These are phyloP conservation scores for Pogona vitticeps DNA, from an alignment of 2,113 vertebrate species.

Conservation along the genomic window DNA sequence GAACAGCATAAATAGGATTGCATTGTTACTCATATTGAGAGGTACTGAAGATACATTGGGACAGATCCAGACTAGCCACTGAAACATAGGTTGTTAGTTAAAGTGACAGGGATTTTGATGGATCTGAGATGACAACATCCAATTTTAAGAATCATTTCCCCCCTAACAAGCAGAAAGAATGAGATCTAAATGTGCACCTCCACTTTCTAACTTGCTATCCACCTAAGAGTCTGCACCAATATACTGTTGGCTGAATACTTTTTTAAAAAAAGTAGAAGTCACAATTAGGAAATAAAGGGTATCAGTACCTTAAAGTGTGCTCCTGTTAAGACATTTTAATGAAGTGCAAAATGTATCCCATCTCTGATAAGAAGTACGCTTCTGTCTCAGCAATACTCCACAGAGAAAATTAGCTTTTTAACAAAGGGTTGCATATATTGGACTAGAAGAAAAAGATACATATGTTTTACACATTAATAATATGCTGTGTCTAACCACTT, in stretches of 20 bases:
- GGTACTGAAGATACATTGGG: background rate
- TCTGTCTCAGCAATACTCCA: constrained; percentile 57
- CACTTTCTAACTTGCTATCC: background rate
- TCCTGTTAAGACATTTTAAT: constrained; percentile 53
- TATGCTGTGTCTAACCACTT: constrained; percentile 31
- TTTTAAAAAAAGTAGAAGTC: background rate
- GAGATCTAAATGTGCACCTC: background rate
- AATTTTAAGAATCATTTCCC: background rate
- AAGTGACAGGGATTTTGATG: no score
- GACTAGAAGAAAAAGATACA: constrained; percentile 58
- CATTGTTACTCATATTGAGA: background rate
- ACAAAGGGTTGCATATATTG: constrained; percentile 64
- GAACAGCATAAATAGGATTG: background rate
- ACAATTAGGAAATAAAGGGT: background rate
- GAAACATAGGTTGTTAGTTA: background rate
- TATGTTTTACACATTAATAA: constrained; percentile 60
- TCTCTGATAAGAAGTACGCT: constrained; percentile 39
- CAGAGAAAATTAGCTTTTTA: constrained; percentile 64
- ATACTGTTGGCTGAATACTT: background rate
- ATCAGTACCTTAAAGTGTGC: background rate
- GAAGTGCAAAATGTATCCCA: constrained; percentile 66
- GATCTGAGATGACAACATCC: no score
- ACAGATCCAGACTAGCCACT: background rate
- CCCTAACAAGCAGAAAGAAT: background rate
- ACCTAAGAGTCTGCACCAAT: background rate